Evolutionary conservation across 1,140 invertebrate genomes (phyloP).

Genomic region (Brachionus angularis): DNA sequence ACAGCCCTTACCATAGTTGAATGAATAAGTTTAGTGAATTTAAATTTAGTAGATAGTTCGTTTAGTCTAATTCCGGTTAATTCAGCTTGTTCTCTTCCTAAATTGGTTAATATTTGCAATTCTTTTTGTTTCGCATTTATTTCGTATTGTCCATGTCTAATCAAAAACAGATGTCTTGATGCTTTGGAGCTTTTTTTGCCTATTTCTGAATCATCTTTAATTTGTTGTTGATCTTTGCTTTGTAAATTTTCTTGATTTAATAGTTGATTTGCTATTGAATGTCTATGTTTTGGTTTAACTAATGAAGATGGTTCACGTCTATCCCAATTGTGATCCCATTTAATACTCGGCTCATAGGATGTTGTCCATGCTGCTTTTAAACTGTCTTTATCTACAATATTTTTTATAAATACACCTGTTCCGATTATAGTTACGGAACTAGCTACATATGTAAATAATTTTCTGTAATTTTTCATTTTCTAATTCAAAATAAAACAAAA

Average conservation of each 20-base stretch:
- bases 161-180: conserved; percentile 26
- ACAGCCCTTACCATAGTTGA: conserved; percentile 90
- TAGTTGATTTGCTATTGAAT: neutral
- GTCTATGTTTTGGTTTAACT: neutral
- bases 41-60: conserved; percentile 65
- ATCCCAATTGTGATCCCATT: conserved; percentile 41
- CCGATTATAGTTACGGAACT: neutral
- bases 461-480: conserved; percentile 24
- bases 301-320: conserved; percentile 19
- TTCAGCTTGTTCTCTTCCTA: conserved; percentile 77
- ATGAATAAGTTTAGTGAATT: conserved; percentile 71
- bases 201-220: neutral
- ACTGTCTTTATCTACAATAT: conserved; percentile 13
- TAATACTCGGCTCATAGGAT: conserved; percentile 26
- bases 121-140: conserved; percentile 67
- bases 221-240: too few relatives aligned
- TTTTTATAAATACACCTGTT: neutral
- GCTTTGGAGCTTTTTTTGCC: neutral
- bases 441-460: conserved; percentile 9
- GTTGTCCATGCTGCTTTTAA: conserved; percentile 37
- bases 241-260: neutral
- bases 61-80: conserved; percentile 67
- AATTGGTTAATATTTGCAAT: conserved; percentile 71
- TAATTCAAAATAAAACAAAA: neutral
- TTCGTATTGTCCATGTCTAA: conserved; percentile 44